These are phyloP conservation scores for Holothuria glaberrima DNA, from an alignment of 35 echinoderm and acorn worm genomes.

Conservation along the genomic window DNA sequence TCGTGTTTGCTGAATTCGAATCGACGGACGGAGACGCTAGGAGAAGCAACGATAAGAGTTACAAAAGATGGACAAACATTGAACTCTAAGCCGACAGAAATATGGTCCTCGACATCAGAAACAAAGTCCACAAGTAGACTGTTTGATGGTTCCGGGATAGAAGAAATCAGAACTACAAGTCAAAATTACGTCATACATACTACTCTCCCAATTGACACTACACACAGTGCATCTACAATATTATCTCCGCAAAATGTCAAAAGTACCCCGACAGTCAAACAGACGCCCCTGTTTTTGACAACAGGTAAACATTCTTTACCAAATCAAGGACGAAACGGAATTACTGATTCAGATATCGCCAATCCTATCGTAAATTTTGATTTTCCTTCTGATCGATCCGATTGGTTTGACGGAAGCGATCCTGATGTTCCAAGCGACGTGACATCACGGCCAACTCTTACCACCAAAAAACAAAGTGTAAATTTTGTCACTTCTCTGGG, in stretches of 20 bases:
- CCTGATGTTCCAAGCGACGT: not conserved
- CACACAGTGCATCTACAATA: not conserved
- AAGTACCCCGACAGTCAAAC: not conserved
- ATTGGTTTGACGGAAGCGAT: not conserved
- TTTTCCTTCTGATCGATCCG: not conserved
- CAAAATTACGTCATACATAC: not conserved
- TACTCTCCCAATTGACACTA: slow-evolving; percentile 2
- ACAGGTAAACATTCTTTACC: not conserved
- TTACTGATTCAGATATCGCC: too few relatives aligned
- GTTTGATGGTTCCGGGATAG: slow-evolving; percentile 6
- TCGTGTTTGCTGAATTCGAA: too few relatives aligned
- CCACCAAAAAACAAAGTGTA: not conserved
- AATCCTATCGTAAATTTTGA: slow-evolving; percentile 1
- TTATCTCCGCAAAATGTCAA: not conserved
- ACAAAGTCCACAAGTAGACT: not conserved
- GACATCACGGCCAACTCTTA: not conserved
- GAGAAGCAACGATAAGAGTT: slow-evolving; percentile 26
- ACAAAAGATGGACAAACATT: slow-evolving; percentile 7
- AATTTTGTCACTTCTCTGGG: not conserved
- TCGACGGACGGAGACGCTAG: too few relatives aligned
- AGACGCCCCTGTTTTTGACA: not conserved
- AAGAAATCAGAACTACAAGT: not conserved
- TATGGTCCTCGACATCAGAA: too few relatives aligned
- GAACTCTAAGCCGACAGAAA: too few relatives aligned
- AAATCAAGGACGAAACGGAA: not conserved